A percentile compares a stretch with the other conserved stretches of the same genome.
These are phyloP conservation scores for Nematostella vectensis DNA, from an alignment of 92 coral and sea anemone genomes.

Conservation along the genomic window DNA sequence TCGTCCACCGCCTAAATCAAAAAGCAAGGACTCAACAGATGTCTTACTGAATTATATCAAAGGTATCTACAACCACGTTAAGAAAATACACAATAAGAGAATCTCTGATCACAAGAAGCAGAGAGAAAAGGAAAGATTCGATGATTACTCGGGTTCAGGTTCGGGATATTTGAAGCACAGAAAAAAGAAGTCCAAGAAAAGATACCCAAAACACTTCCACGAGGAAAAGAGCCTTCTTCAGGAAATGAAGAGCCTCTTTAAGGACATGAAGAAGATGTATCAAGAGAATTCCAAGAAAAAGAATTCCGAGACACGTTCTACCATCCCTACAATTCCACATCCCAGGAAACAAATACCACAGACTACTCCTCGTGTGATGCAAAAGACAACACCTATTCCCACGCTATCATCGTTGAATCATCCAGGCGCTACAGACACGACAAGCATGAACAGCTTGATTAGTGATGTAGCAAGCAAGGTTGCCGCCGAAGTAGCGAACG, in stretches of 20 bases:
- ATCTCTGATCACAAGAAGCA: slow-evolving; percentile 2
- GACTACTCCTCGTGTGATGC: too few species aligned
- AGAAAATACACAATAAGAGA: slow-evolving; percentile 19
- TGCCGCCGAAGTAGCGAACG: slow-evolving; percentile 13
- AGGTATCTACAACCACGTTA: slow-evolving; percentile 38
- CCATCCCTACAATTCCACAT: too few species aligned
- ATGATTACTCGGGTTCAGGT: background rate
- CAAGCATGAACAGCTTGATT: slow-evolving; percentile 13
- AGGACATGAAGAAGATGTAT: slow-evolving; percentile 55
- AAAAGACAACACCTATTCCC: too few species aligned
- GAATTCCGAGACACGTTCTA: slow-evolving; percentile 8
- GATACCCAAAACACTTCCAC: slow-evolving; percentile 13
- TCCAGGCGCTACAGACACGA: background rate
- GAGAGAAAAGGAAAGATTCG: background rate
- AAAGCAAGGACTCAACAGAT: slow-evolving; percentile 14
- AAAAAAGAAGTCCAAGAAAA: slow-evolving; percentile 3
- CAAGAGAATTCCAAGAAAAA: slow-evolving; percentile 11
- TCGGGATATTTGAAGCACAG: slow-evolving; percentile 4
- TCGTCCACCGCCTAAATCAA: slow-evolving; percentile 19
- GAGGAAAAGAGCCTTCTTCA: slow-evolving; percentile 39
- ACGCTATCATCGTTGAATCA: too few species aligned
- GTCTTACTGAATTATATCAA: slow-evolving; percentile 39
- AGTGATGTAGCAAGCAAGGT: slow-evolving; percentile 22
- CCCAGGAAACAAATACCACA: too few species aligned
- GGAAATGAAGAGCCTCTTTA: slow-evolving; percentile 59